Percentiles rank a stretch among this genome's conserved stretches.
Conservation (phyloP, 2,797 vertebrate species). For the Microctenopoma lineatum region DNA sequence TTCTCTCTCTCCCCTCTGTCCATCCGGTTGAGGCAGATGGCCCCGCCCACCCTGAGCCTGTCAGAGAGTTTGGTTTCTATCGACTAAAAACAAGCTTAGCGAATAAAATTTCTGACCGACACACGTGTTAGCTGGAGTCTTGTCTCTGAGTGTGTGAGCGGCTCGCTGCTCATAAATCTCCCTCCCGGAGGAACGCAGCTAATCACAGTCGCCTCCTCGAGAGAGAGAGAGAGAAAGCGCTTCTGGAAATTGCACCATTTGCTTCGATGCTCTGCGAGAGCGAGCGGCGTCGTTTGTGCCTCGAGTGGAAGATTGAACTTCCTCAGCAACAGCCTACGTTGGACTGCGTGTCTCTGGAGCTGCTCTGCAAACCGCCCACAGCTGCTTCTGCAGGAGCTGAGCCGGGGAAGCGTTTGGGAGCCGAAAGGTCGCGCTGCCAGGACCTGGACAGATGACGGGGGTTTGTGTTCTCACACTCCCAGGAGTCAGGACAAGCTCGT, state of each 20-base stretch:
- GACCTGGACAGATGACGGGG: constrained; percentile 27
- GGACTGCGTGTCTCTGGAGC: constrained; percentile 9
- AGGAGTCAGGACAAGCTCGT: no score
- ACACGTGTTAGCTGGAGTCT: no score
- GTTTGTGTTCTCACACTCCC: no score
- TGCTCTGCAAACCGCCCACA: constrained; percentile 15
- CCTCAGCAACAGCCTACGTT: constrained; percentile 10
- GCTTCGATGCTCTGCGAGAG: constrained; percentile 43
- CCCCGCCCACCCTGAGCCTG: no score
- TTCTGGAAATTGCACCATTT: constrained; percentile 55
- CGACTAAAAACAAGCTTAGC: no score
- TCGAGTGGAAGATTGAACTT: background rate
- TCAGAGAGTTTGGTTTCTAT: no score
- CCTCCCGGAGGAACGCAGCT: constrained; percentile 42
- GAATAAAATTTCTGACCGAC: no score
- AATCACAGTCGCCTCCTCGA: constrained; percentile 57
- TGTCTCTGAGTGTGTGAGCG: constrained; percentile 7
- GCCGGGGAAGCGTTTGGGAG: constrained; percentile 32
- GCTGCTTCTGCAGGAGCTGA: constrained; percentile 5
- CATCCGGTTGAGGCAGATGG: no score
- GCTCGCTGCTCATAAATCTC: constrained; percentile 44
- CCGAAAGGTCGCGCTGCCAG: constrained; percentile 54
- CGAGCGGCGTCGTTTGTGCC: constrained; percentile 13
- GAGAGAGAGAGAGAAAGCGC: constrained; percentile 19
- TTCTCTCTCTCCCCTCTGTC: no score